phyloP scores from a whole-genome alignment of 2,113 vertebrate genomes.

The Nematolebias whitei region DNA sequence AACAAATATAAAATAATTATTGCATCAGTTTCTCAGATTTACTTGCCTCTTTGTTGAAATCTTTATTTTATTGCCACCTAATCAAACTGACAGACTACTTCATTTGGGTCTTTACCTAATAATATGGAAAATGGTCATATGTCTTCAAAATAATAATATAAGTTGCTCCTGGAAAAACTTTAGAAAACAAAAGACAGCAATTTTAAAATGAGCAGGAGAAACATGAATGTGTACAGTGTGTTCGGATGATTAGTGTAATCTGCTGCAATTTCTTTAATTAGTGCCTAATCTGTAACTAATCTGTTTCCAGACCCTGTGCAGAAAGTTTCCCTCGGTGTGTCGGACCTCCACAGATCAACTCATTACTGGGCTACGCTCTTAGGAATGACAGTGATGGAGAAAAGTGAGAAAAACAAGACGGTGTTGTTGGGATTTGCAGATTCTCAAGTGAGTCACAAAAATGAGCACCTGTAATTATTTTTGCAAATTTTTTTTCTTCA shows the following conservation, averaged over 20 bases:
- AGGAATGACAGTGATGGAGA: conserved; percentile 90
- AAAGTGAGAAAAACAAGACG: conserved; percentile 82
- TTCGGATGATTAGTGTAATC: too few species aligned
- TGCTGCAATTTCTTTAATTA: background rate
- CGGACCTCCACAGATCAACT: conserved; percentile 86
- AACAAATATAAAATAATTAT: background rate
- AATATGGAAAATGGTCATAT: too few species aligned
- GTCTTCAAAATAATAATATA: too few species aligned
- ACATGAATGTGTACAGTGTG: too few species aligned
- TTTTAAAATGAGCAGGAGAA: too few species aligned
- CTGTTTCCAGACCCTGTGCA: conserved; percentile 86
- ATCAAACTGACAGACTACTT: background rate
- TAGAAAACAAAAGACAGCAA: too few species aligned
- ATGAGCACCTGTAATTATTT: rapidly evolving
- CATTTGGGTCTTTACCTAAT: too few species aligned
- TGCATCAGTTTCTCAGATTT: background rate
- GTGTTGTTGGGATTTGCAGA: conserved; percentile 88
- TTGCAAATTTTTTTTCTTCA: too few species aligned
- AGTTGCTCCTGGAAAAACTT: too few species aligned
- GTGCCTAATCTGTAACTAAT: background rate
- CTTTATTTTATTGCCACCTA: background rate
- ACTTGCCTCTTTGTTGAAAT: too few species aligned
- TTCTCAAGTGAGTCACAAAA: conserved; percentile 81
- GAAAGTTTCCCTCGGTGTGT: conserved; percentile 92
- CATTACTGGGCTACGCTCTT: conserved; percentile 89